Conservation (phyloP, 2,113 vertebrate species). For the Nesogale talazaci region DNA sequence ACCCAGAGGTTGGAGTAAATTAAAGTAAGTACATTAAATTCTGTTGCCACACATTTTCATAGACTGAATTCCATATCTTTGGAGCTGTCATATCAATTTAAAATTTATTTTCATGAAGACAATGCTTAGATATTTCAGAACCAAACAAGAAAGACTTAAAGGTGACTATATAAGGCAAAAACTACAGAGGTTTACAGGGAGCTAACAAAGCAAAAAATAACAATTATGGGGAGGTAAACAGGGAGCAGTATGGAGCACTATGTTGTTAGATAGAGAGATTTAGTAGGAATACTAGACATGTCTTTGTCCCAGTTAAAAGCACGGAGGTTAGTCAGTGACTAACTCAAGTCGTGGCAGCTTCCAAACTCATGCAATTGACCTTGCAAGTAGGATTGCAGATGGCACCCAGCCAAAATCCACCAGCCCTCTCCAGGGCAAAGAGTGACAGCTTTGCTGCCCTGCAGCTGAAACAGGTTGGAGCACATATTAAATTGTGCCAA, state of each 20-base stretch:
- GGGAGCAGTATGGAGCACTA: background rate
- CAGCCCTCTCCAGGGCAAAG: slow-evolving; percentile 78
- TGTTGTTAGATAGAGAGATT: background rate
- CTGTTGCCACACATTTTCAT: background rate
- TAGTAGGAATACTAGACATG: background rate
- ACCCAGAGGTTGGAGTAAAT: background rate
- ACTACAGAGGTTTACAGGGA: background rate
- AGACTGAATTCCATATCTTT: background rate
- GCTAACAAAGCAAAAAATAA: background rate
- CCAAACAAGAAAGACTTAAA: background rate
- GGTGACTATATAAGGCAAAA: background rate
- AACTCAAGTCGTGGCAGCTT: slow-evolving; percentile 67
- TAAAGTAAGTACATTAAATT: background rate
- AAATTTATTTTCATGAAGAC: background rate
- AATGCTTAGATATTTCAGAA: background rate
- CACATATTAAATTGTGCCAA: slow-evolving; percentile 78
- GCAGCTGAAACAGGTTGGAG: slow-evolving; percentile 76
- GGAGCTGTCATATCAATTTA: background rate
- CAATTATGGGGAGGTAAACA: background rate
- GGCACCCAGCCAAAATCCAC: slow-evolving; percentile 76
- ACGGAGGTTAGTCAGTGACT: slow-evolving; percentile 47
- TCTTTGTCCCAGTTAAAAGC: slow-evolving; percentile 54
- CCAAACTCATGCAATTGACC: slow-evolving; percentile 73
- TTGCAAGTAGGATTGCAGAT: slow-evolving; percentile 73
- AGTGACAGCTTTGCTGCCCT: slow-evolving; percentile 79